These are phyloP conservation scores for Sycophila texana DNA, from an alignment of 2,888 invertebrate genomes.

Conservation along the genomic window DNA sequence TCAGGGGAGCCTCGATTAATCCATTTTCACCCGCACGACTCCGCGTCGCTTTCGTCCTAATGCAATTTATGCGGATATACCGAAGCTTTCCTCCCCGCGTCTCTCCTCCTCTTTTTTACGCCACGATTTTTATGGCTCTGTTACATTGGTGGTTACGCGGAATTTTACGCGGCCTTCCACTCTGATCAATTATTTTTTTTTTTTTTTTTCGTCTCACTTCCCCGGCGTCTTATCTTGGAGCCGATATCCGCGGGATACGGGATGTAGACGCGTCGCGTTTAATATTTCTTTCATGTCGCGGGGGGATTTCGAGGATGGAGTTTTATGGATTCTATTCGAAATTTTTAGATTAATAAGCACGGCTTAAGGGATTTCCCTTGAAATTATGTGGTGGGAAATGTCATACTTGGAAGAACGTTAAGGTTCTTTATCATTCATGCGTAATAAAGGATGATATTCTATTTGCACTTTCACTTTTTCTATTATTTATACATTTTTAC, in stretches of 20 bases:
- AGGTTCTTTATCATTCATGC: too few relatives aligned
- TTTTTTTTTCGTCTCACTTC: not conserved
- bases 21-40: conserved; percentile 47
- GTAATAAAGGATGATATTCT: too few relatives aligned
- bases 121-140: conserved; percentile 55
- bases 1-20: conserved; percentile 50
- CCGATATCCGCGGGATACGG: conserved; percentile 2
- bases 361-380: conserved; percentile 19
- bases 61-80: conserved; percentile 41
- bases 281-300: conserved; percentile 32
- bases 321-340: conserved; percentile 37
- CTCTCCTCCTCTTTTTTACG: conserved; percentile 22
- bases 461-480: too few relatives aligned
- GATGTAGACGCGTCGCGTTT: conserved; percentile 36
- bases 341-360: conserved; percentile 39
- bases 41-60: conserved; percentile 42
- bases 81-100: not conserved
- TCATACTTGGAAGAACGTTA: too few relatives aligned
- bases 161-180: conserved; percentile 46
- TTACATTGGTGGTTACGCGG: conserved; percentile 53
- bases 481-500: too few relatives aligned
- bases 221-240: not conserved
- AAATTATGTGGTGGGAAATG: not conserved
- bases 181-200: conserved; percentile 51
- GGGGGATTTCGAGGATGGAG: conserved; percentile 14